phyloP scores from a whole-genome alignment of 2,113 vertebrate species.

The Motacilla tschutschensis region DNA sequence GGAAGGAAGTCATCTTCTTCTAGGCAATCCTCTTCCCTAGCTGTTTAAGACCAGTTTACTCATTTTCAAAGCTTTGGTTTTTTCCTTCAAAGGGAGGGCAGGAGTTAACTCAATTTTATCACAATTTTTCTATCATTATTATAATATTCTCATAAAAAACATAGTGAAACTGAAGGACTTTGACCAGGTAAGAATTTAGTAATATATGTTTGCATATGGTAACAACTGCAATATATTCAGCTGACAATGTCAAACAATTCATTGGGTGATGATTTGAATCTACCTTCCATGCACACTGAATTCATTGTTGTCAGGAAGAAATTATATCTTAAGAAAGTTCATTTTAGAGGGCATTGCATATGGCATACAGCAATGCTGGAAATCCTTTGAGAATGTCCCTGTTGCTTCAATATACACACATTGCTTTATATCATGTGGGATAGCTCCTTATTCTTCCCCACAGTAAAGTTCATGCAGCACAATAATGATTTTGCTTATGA shows the following conservation, averaged over 20 bases:
- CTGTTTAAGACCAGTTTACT: background rate
- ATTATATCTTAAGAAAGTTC: background rate
- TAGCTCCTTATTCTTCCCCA: background rate
- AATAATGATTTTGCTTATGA: background rate
- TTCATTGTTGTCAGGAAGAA: conserved; percentile 34
- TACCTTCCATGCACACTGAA: conserved; percentile 2
- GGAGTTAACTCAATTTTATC: background rate
- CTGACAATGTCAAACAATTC: conserved; percentile 20
- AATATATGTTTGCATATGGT: background rate
- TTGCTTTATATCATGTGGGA: background rate
- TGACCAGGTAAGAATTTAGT: background rate
- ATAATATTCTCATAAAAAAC: background rate
- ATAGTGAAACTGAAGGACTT: background rate
- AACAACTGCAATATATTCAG: background rate
- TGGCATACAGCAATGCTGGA: background rate
- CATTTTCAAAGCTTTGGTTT: background rate
- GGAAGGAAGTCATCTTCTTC: background rate
- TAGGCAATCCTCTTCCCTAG: background rate
- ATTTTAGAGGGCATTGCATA: background rate
- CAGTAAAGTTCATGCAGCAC: background rate
- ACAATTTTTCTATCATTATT: background rate
- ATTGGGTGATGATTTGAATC: conserved; percentile 5
- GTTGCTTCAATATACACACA: background rate
- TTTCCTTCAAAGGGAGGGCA: background rate
- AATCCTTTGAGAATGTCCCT: background rate